phyloP scores from a whole-genome alignment of 2,113 vertebrate species.

The Anarhynchus alexandrinus region DNA sequence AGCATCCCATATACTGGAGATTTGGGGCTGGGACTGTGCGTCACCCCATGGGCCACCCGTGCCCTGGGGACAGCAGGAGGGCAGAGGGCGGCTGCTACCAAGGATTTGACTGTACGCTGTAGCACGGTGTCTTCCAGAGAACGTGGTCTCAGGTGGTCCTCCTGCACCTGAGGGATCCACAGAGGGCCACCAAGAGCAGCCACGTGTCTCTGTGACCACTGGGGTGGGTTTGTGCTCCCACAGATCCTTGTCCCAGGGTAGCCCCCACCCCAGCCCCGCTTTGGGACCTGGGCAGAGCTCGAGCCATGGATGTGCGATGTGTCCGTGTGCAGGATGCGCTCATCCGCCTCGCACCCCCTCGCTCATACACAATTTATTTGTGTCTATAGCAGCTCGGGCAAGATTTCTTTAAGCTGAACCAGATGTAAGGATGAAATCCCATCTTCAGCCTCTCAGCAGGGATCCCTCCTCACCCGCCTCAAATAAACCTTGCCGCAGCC shows the following conservation, averaged over 20 bases:
- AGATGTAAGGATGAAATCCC: slow-evolving; percentile 60
- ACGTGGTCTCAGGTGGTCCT: accelerated
- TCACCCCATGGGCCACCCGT: accelerated
- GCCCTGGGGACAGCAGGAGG: background rate
- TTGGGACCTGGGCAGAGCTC: background rate
- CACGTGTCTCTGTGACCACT: accelerated
- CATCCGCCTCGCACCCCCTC: background rate
- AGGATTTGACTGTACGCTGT: background rate
- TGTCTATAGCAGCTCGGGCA: background rate
- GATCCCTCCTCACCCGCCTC: background rate
- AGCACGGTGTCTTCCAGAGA: background rate
- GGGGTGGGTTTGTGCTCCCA: background rate
- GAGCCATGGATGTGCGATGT: accelerated
- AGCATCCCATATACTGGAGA: background rate
- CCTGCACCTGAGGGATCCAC: background rate
- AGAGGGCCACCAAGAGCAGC: background rate
- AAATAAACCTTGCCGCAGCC: background rate
- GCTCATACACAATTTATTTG: background rate
- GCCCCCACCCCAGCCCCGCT: background rate
- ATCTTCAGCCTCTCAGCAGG: slow-evolving; percentile 40
- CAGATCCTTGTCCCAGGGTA: background rate
- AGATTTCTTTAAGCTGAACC: slow-evolving; percentile 37
- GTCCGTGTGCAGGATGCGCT: background rate
- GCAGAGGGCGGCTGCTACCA: background rate
- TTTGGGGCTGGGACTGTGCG: background rate